Conservation (phyloP, 2,888 invertebrate species). For the Petrolisthes manimaculis region DNA sequence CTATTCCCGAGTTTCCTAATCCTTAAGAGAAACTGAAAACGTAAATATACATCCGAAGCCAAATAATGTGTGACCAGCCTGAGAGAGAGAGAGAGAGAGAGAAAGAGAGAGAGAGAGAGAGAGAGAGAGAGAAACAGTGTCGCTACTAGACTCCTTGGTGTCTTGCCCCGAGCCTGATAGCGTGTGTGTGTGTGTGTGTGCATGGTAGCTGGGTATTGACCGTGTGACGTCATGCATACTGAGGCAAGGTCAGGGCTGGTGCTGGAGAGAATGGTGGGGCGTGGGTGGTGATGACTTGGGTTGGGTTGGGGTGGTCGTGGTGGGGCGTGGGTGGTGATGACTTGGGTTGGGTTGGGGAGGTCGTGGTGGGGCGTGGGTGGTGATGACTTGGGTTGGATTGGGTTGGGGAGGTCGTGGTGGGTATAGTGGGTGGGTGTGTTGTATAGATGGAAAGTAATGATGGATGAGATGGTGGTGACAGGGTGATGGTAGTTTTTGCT, state of each 20-base stretch:
- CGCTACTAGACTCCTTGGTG: neutral
- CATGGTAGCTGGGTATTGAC: neutral
- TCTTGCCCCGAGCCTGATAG: slow-evolving; percentile 8
- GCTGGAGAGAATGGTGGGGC: neutral
- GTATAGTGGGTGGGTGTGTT: neutral
- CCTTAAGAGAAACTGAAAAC: no score
- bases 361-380: neutral
- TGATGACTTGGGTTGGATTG: neutral
- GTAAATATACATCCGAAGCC: no score
- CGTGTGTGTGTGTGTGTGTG: slow-evolving; percentile 17
- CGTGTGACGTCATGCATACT: neutral
- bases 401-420: neutral
- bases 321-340: neutral
- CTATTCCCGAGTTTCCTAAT: no score
- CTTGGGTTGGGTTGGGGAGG: neutral
- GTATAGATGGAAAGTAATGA: neutral
- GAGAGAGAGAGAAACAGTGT: no score
- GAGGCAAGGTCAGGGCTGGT: neutral
- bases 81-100: no score
- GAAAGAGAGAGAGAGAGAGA: no score
- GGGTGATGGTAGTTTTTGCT: neutral
- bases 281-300: neutral
- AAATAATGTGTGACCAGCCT: no score
- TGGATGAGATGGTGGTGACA: neutral
- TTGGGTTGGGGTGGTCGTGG: neutral